Conservation (phyloP, 2,113 vertebrate species). For the Corapipo altera region DNA sequence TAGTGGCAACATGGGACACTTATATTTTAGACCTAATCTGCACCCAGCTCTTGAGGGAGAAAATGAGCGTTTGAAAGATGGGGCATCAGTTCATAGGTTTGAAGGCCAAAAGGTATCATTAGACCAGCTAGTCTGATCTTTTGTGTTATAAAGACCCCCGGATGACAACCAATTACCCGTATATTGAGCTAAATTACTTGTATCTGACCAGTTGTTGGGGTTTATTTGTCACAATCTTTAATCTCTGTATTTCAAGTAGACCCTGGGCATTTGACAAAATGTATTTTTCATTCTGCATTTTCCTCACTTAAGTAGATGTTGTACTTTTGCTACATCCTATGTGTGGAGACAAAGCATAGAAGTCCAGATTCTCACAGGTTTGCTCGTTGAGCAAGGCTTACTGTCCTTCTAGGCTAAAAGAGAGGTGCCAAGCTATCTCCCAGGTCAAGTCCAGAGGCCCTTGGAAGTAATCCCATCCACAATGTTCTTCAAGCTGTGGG, state of each 20-base stretch:
- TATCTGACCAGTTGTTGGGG: neutral
- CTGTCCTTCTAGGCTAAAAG: neutral
- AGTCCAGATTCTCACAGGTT: neutral
- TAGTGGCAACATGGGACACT: neutral
- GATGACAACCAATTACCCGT: neutral
- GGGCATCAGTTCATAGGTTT: neutral
- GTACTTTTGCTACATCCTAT: neutral
- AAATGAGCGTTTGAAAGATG: neutral
- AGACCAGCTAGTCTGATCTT: neutral
- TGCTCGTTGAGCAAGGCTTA: neutral
- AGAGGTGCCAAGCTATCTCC: neutral
- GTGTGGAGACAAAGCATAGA: neutral
- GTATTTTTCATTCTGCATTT: neutral
- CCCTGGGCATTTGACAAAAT: neutral
- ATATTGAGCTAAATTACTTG: neutral
- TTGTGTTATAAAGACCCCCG: neutral
- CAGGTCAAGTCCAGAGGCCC: neutral
- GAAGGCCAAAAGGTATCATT: neutral
- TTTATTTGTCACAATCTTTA: neutral
- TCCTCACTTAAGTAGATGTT: neutral
- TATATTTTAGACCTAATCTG: neutral
- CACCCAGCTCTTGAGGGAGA: neutral
- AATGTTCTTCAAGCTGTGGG: accelerated
- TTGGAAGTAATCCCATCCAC: neutral
- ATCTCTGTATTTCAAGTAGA: neutral